Percentiles rank a stretch among this genome's conserved stretches.
Evolutionary conservation across 2,113 vertebrate species (phyloP).

Genomic region (Equus quagga): DNA sequence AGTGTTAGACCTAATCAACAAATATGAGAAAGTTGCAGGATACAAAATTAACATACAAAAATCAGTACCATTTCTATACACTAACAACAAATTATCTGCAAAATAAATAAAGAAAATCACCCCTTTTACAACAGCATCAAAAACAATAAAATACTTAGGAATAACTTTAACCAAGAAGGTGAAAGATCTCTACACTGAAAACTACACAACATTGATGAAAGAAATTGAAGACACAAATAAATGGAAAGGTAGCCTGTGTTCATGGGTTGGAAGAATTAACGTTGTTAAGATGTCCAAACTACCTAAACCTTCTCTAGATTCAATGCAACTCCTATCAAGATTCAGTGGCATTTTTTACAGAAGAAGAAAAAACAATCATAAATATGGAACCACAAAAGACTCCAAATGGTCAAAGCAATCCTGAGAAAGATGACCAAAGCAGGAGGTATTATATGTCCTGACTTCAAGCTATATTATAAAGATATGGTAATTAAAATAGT

Average conservation of each 20-base stretch:
- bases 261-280: not conserved
- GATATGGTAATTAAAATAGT: not conserved
- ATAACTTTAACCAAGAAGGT: not conserved
- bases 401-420: no score
- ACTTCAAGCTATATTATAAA: not conserved
- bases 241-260: not conserved
- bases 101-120: not conserved
- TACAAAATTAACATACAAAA: not conserved
- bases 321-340: not conserved
- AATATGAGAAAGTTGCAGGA: not conserved
- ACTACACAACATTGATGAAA: not conserved
- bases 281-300: not conserved
- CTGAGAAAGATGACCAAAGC: not conserved
- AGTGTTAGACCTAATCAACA: not conserved
- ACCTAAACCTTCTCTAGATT: not conserved
- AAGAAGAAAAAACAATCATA: not conserved
- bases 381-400: not conserved
- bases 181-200: not conserved
- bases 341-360: not conserved
- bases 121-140: not conserved
- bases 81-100: not conserved
- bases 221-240: not conserved
- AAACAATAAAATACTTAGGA: not conserved
- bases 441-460: not conserved
- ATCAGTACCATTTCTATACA: not conserved